phyloP scores from a whole-genome alignment of 2,113 vertebrate genomes.

The Anthoscopus minutus region DNA sequence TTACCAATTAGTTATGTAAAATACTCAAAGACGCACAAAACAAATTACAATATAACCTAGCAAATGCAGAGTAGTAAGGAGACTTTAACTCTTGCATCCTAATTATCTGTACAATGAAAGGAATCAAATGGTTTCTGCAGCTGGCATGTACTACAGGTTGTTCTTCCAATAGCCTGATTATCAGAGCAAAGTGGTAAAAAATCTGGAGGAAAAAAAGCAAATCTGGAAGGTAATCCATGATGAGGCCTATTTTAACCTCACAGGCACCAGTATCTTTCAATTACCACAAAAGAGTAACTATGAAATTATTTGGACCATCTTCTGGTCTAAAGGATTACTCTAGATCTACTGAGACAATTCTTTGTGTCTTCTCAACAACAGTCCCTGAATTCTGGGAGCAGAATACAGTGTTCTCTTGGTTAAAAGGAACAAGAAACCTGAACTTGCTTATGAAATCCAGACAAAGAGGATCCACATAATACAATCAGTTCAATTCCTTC shows the following conservation, averaged over 20 bases:
- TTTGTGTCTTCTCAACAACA: neutral
- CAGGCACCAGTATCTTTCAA: neutral
- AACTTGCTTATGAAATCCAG: neutral
- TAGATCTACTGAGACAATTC: neutral
- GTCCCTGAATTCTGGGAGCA: neutral
- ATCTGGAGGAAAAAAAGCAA: neutral
- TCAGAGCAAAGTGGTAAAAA: neutral
- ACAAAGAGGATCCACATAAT: neutral
- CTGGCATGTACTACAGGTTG: neutral
- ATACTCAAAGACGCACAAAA: neutral
- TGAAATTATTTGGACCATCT: neutral
- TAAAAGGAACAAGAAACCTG: neutral
- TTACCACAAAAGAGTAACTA: neutral
- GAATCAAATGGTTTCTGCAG: neutral
- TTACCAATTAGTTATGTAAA: constrained; percentile 15
- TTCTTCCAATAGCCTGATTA: neutral
- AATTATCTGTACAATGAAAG: neutral
- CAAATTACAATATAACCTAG: neutral
- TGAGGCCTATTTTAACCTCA: neutral
- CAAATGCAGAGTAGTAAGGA: neutral
- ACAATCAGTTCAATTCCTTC: neutral
- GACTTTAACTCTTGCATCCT: neutral
- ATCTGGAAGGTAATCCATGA: neutral
- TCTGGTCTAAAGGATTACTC: neutral
- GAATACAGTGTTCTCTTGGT: neutral